These are phyloP conservation scores for Lamproptera curius DNA, from an alignment of 2,888 invertebrate species.

Conservation along the genomic window DNA sequence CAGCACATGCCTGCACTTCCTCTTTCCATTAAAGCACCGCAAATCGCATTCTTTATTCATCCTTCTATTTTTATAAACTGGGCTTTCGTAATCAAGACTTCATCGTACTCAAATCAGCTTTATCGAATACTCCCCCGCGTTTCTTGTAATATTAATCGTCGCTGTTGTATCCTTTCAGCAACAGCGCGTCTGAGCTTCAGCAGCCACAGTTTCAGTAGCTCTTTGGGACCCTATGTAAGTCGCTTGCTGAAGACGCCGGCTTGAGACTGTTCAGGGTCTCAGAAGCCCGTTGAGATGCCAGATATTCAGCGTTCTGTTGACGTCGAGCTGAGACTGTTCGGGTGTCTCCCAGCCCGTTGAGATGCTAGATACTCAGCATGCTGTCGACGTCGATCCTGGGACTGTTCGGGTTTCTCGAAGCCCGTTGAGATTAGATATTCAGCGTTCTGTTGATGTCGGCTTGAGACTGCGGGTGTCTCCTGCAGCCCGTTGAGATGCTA, in stretches of 20 bases:
- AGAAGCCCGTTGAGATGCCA: too few species aligned
- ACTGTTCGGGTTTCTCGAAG: too few species aligned
- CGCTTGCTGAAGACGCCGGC: background rate
- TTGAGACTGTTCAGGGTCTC: background rate
- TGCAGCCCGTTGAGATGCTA: constrained; percentile 29
- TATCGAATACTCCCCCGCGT: constrained; percentile 24
- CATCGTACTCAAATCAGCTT: constrained; percentile 31
- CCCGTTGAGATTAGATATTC: too few species aligned
- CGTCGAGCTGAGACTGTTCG: constrained; percentile 24
- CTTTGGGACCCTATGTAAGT: constrained; percentile 25
- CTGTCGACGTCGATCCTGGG: too few species aligned
- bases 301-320: constrained; percentile 22
- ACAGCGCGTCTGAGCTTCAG: constrained; percentile 18
- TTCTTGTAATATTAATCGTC: constrained; percentile 30
- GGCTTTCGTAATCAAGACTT: constrained; percentile 27
- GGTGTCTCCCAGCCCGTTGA: too few species aligned
- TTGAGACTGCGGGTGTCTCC: constrained; percentile 26
- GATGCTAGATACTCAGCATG: too few species aligned
- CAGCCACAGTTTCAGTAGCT: constrained; percentile 29
- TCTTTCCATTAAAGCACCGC: constrained; percentile 30
- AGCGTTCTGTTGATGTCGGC: constrained; percentile 17
- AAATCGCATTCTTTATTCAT: too few species aligned
- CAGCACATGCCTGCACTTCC: too few species aligned
- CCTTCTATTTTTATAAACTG: too few species aligned
- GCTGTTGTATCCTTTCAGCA: constrained; percentile 28